Evolutionary conservation across 2,113 vertebrate species (phyloP).

Genomic region (Kryptolebias marmoratus): DNA sequence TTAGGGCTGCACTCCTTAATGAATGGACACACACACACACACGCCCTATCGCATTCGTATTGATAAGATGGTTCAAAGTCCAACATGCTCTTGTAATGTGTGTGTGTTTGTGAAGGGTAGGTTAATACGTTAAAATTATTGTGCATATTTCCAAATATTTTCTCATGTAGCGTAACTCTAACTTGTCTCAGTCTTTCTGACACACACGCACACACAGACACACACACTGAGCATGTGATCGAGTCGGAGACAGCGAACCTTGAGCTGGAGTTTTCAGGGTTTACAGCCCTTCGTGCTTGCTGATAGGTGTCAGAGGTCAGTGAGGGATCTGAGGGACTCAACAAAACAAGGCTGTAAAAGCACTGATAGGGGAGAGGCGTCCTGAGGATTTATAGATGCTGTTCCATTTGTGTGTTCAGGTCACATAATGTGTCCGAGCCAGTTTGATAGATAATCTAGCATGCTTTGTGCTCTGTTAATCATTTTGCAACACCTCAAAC

Average conservation of each 20-base stretch:
- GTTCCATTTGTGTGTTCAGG: slow-evolving; percentile 29
- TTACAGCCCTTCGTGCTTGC: slow-evolving; percentile 64
- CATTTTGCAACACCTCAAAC: slow-evolving; percentile 1
- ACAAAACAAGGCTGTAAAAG: slow-evolving; percentile 78
- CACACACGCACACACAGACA: slow-evolving; percentile 11
- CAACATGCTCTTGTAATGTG: slow-evolving; percentile 29
- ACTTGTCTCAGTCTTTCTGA: slow-evolving; percentile 16
- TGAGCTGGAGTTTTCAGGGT: slow-evolving; percentile 68
- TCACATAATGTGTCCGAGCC: slow-evolving; percentile 23
- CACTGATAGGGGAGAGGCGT: slow-evolving; percentile 55
- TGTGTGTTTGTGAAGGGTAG: slow-evolving; percentile 9
- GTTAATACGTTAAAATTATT: slow-evolving; percentile 26
- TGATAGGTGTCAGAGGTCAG: slow-evolving; percentile 69
- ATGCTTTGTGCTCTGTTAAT: slow-evolving; percentile 12
- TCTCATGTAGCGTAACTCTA: slow-evolving; percentile 33
- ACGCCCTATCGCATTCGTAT: slow-evolving; percentile 34
- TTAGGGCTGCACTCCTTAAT: slow-evolving; percentile 54
- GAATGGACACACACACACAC: slow-evolving; percentile 30
- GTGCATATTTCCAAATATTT: slow-evolving; percentile 36
- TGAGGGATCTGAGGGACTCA: slow-evolving; percentile 55
- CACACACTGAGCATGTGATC: slow-evolving; percentile 64
- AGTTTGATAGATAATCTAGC: slow-evolving; percentile 33
- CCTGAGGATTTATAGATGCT: slow-evolving; percentile 61
- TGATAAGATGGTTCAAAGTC: slow-evolving; percentile 54
- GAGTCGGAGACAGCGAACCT: slow-evolving; percentile 64